Conservation (phyloP, 2,888 invertebrate genomes). For the Rhingia rostrata region DNA sequence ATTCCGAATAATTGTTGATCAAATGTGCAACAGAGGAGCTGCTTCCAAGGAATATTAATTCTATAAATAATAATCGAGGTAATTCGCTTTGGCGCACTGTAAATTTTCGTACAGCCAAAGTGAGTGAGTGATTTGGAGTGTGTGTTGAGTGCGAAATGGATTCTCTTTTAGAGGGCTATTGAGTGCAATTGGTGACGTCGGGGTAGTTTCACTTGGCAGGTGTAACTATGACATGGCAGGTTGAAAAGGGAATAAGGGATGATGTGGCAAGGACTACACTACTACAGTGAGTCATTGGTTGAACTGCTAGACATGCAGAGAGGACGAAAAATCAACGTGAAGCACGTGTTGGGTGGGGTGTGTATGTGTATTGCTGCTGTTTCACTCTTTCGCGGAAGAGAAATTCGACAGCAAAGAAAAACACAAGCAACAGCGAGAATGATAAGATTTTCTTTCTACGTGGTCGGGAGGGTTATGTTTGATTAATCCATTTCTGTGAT, state of each 20-base stretch:
- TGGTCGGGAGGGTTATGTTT: not conserved
- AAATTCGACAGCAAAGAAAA: conserved; percentile 4
- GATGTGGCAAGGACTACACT: not conserved
- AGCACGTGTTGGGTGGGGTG: conserved; percentile 24
- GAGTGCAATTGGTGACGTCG: not conserved
- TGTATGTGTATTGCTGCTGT: conserved; percentile 7
- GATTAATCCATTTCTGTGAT: not conserved
- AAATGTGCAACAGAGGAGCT: conserved; percentile 19
- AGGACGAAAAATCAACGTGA: not conserved
- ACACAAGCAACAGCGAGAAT: not conserved
- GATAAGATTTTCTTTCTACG: conserved; percentile 15
- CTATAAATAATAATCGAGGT: conserved; percentile 57
- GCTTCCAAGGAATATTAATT: conserved; percentile 9
- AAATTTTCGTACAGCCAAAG: not conserved
- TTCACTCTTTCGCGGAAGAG: conserved; percentile 45
- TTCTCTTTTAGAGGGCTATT: conserved; percentile 1
- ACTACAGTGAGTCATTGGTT: conserved; percentile 32
- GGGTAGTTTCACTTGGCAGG: not conserved
- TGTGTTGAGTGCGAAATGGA: conserved; percentile 8
- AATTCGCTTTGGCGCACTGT: conserved; percentile 21
- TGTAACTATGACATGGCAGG: not conserved
- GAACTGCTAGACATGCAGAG: not conserved
- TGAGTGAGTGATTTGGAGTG: conserved; percentile 18
- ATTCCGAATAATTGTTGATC: not conserved
- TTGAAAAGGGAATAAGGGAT: conserved; percentile 8